Conservation (phyloP, 2,797 vertebrate species). For the Eurystomus glaucurus region DNA sequence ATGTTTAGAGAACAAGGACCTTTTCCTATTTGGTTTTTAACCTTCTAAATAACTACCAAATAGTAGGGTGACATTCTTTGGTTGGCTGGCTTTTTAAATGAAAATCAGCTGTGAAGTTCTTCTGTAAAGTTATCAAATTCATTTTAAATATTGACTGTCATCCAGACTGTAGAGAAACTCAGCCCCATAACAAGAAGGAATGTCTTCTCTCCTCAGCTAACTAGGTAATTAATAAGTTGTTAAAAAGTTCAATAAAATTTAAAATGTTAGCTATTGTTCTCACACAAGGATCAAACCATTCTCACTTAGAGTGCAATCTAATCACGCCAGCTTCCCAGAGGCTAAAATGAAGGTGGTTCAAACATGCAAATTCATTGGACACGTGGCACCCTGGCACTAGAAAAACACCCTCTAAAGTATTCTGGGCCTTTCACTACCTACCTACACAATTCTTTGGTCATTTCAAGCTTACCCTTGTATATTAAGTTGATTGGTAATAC, state of each 20-base stretch:
- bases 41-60: background rate
- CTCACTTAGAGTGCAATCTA: background rate
- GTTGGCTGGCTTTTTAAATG: background rate
- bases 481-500: background rate
- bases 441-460: background rate
- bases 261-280: background rate
- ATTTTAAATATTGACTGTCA: background rate
- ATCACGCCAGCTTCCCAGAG: background rate
- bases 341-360: background rate
- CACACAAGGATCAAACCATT: background rate
- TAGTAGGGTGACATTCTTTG: background rate
- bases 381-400: rapidly evolving
- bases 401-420: background rate
- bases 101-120: background rate
- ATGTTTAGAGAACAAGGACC: no score
- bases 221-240: background rate
- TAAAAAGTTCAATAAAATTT: background rate
- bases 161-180: background rate
- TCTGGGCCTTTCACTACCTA: background rate
- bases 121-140: background rate
- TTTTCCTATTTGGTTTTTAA: background rate
- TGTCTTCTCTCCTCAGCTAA: background rate
- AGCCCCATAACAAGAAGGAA: background rate
- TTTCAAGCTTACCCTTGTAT: background rate
- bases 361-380: background rate